These are phyloP conservation scores for Sminthopsis crassicaudata DNA, from an alignment of 2,113 vertebrate genomes.

Conservation along the genomic window DNA sequence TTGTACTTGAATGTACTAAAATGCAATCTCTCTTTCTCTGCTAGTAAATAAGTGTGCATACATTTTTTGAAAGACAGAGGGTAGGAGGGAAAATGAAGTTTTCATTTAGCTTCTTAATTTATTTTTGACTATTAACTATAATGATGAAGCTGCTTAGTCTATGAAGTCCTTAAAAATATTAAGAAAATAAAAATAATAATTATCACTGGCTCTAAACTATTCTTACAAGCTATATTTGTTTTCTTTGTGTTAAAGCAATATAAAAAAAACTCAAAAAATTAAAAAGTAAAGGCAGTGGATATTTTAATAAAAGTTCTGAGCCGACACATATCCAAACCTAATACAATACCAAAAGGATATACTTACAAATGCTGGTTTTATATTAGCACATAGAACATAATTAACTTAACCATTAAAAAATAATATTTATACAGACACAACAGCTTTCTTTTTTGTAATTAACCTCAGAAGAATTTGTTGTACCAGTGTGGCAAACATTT, in stretches of 20 bases:
- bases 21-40: background rate
- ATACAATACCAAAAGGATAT: background rate
- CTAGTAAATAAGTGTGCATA: background rate
- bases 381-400: background rate
- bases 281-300: background rate
- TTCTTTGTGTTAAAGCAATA: slow-evolving; percentile 10
- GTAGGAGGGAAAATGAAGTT: background rate
- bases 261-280: background rate
- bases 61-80: background rate
- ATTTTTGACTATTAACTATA: background rate
- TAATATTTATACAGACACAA: background rate
- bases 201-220: background rate
- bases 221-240: background rate
- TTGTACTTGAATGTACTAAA: background rate
- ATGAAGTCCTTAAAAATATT: background rate
- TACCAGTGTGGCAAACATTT: background rate
- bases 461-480: background rate
- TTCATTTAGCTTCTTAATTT: background rate
- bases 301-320: background rate
- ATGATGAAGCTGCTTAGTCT: background rate
- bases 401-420: background rate
- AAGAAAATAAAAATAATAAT: background rate
- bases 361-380: background rate
- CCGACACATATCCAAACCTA: background rate
- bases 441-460: background rate